phyloP scores from a whole-genome alignment of 2,797 vertebrate genomes.

The Anguilla pacifica region DNA sequence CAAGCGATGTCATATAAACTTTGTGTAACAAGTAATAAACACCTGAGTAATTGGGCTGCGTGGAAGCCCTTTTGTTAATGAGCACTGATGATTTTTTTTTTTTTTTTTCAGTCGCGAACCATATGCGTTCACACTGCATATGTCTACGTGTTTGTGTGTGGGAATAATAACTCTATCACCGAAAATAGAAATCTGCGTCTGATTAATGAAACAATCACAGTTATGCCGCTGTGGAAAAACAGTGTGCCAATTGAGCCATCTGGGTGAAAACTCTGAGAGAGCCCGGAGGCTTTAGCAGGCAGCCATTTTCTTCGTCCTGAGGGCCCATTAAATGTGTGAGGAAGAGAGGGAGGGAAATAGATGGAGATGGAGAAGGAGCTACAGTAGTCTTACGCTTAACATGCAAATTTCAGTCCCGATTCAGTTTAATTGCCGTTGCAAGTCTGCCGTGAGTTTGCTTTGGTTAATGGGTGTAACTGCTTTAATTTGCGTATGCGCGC shows the following conservation, averaged over 20 bases:
- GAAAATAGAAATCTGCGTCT: not conserved
- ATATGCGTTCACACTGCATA: conserved; percentile 3
- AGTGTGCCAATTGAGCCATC: conserved; percentile 28
- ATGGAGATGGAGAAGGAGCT: not conserved
- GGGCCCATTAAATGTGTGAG: conserved; percentile 27
- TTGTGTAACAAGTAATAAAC: not conserved
- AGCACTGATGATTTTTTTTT: not conserved
- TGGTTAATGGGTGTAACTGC: not conserved
- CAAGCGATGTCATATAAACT: not conserved
- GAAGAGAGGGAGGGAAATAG: not conserved
- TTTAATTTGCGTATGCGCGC: not conserved
- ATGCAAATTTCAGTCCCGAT: not conserved
- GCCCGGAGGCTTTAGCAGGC: not conserved
- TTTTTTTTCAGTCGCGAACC: not conserved
- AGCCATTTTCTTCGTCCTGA: conserved; percentile 21
- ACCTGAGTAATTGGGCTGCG: not conserved
- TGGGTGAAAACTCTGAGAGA: conserved; percentile 34
- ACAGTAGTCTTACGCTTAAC: not conserved
- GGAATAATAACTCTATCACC: conserved; percentile 25
- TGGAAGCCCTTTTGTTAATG: not conserved
- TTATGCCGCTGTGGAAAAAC: not conserved
- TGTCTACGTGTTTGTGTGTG: conserved; percentile 18
- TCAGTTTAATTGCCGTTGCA: not conserved
- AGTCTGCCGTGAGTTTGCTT: not conserved
- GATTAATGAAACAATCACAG: not conserved